Base-by-base conservation (phyloP, 2,888 invertebrate genomes). In the Ectemnius lituratus region DNA sequence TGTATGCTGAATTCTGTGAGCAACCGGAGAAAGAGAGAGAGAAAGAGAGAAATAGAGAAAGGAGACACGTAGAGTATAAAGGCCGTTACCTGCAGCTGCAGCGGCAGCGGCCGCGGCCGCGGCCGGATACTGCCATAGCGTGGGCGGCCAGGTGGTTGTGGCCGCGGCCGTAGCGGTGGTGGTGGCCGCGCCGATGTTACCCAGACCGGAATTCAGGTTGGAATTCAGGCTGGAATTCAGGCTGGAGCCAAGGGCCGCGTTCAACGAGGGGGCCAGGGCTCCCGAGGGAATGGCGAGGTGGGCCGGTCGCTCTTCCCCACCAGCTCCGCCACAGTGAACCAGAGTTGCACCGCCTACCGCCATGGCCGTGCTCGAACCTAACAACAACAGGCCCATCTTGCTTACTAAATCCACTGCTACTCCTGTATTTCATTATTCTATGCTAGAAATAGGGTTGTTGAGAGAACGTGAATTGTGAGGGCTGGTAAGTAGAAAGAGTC, bases 101-200 rank as follows among this genome's bases (percentile, higher is more conserved):
- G 80, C 76, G 58, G 80, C 80, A 68, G 79, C 79, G 57, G 80
- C 80, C 68, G 80, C 85, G 62, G 86, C 85, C 61, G 85, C 82
- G 72, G 85, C 88, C 84, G 96, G 91, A 85, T 96, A 96, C 92
- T 96, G 90, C 91, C 96, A 96, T 88, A 95, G 93, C 67, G 95
- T 94, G 65, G 79, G 92, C 81, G 52, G 52, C 52, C 52, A 52
- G 52, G 52, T 52, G 52, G 52, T 16, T 1, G 52, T 16, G 16
- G 52, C 52, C 52, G 52, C 52, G 16, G 52, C 52, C 90, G 90
- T 83, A 91, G 92, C 87, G 91, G 92, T 82, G 81, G 94, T 91
- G 87, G 92, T 87, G 83, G 92, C 91, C 86, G 89, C 91, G 76
- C 92, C 81, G 90, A 94, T 92, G 88, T 92, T 79, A 20, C 80